Evolutionary conservation across 2,797 vertebrate genomes (phyloP), one percentile per base, ranked within the genome.

Genomic region (Vireo griseus): DNA sequence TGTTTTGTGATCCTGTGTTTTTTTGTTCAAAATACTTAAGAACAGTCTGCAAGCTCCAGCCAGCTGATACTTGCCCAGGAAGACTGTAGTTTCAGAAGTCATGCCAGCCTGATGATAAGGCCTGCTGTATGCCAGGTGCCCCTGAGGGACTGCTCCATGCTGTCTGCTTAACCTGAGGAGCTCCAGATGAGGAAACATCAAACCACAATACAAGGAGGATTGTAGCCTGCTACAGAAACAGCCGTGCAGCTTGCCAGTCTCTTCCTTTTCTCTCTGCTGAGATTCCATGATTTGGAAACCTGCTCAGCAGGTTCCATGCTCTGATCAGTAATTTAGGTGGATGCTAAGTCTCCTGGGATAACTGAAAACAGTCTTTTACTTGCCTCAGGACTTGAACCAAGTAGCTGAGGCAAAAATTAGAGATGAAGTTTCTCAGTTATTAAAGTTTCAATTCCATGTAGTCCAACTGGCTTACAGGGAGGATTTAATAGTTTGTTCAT

Each of bases 1-100:
- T 94, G 52, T 42, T 82, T 50, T 76, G 35, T 74, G 84, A 85
- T 75, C 45, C 48, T 54, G 31, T 83, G 79, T 65, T 63, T 28
- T 52, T 52, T 47, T 54, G 18, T 72, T 84, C 47, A 16, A 92
- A 95, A 86, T 28, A 33, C 11, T 76, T 75, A 73, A 92, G 39
- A 76, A 40, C 42, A 61, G 47, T 52, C 90, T 92, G 59, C 66
- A 73, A 86, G 83, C 80, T 88, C 39, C 15, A n/a, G 42, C 89
- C 82, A 86, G 82, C 66, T 71, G 40, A 51, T 81, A 52, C 95
- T 91, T 94, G 95, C 73, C 73, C 47, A 24, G 79, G 26, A 92
- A 52, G 63, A 50, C 42, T 62, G 25, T 48, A 37, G 52, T 63
- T 72, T 93, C 76, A 88, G 90, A 92, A 94, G 65, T 79, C 45